A percentile compares a stretch with the other conserved stretches of the same genome.
Conservation (phyloP, 2,888 invertebrate species). For the Agriopis marginaria region DNA sequence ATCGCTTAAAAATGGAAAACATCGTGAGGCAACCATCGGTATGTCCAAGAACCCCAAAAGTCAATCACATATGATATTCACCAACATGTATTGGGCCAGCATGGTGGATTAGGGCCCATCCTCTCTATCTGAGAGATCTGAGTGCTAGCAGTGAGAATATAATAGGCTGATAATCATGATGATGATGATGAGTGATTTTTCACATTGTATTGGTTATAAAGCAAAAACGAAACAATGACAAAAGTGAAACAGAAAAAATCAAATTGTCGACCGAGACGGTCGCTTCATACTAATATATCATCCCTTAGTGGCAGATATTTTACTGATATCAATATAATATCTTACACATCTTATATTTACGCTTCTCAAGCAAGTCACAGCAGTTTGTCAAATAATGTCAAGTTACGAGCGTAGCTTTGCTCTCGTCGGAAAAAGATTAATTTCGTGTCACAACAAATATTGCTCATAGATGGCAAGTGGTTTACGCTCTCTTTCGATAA, state of each 20-base stretch:
- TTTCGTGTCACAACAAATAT: slow-evolving; percentile 52
- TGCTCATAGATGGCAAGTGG: slow-evolving; percentile 47
- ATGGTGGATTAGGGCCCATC: no score
- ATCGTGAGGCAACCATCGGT: no score
- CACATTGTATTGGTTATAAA: no score
- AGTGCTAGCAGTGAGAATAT: no score
- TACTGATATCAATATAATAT: slow-evolving; percentile 7
- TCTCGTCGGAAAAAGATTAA: slow-evolving; percentile 51
- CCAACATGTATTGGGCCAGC: no score
- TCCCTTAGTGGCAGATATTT: background rate
- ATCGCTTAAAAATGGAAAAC: no score
- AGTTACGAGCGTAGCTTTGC: slow-evolving; percentile 35
- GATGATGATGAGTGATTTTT: background rate
- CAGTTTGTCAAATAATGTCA: slow-evolving; percentile 43
- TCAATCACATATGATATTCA: no score
- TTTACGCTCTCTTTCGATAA: slow-evolving; percentile 61
- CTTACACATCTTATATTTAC: slow-evolving; percentile 1
- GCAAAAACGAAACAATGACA: background rate
- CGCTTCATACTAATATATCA: background rate
- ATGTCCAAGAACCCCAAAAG: no score
- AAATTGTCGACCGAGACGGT: background rate
- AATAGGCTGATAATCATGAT: no score
- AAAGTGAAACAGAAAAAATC: background rate
- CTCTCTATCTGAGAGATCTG: no score
- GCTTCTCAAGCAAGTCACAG: slow-evolving; percentile 16